Evolutionary conservation across 2,797 vertebrate genomes (phyloP).

Genomic region (Melanotaenia parkinsoni): DNA sequence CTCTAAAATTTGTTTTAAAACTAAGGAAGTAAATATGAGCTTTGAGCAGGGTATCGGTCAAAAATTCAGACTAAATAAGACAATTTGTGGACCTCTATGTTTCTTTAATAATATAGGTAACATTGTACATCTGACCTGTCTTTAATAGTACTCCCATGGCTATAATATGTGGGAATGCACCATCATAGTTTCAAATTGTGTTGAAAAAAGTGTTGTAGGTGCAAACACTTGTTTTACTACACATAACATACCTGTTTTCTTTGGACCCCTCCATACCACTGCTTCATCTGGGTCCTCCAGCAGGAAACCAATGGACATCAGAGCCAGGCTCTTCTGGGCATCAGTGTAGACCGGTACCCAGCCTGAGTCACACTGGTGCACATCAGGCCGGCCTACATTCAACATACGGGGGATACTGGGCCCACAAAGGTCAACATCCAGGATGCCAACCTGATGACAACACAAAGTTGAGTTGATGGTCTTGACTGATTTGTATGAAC

Average conservation of each 20-base stretch:
- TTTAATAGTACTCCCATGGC: not conserved
- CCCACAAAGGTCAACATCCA: slow-evolving; percentile 95
- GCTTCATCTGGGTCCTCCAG: slow-evolving; percentile 92
- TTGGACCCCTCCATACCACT: slow-evolving; percentile 96
- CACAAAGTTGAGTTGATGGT: not conserved
- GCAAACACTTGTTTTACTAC: not conserved
- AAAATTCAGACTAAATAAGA: not conserved
- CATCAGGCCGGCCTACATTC: slow-evolving; percentile 77
- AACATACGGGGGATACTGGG: slow-evolving; percentile 97
- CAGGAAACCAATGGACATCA: slow-evolving; percentile 97
- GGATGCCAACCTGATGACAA: slow-evolving; percentile 89
- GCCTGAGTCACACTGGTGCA: slow-evolving; percentile 93
- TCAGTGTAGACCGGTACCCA: slow-evolving; percentile 95
- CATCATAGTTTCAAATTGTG: not conserved
- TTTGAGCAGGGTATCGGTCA: not conserved
- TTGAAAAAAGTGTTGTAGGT: not conserved
- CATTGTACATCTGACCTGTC: not conserved
- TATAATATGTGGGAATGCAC: not conserved
- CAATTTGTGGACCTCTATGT: not conserved
- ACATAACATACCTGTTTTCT: slow-evolving; percentile 87
- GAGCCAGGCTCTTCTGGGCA: slow-evolving; percentile 84
- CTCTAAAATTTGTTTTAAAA: not conserved
- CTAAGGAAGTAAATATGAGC: not conserved
- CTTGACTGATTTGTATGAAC: not conserved
- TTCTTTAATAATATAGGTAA: too few species aligned